Evolutionary conservation across 2,113 vertebrate species (phyloP), one percentile per base, ranked within the genome.

Genomic region (Apeltes quadracus): DNA sequence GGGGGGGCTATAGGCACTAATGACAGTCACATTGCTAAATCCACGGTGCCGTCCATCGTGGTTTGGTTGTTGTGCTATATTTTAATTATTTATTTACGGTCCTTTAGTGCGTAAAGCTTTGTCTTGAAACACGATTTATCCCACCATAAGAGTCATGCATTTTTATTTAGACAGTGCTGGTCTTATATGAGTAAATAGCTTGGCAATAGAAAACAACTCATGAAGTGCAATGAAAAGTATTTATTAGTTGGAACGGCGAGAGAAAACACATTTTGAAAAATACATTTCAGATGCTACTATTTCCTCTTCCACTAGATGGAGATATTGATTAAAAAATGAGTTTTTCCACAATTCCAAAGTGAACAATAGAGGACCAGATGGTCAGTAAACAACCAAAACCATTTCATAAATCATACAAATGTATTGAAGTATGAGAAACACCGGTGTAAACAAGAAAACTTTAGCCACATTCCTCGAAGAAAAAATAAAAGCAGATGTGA

Each of bases 301-400:
- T 68, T 59, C 6, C 12, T 61, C 3, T 9, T 70, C 90, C 91
- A 84, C 82, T 81, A 89, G 88, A 82, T 88, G 88, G 85, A 39
- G 88, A 44, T 86, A 81, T 89, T 82, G 48, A 54, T 64, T 75
- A 85, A 87, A 57, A 78, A 54, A 2, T 8, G 6, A 61, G 51
- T 8, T 32, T 22, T n/a, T 57, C 5, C 38, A 3, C 27, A 6
- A 16, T n/a, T 38, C n/a, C 16, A 27, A 41, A 10, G 23, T 46
- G 38, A 83, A 85, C 44, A 81, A 61, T 61, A 53, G 23, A 69
- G 23, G 14, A 69, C 4, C 39, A 76, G 51, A 69, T 14, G 3
- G 2, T 53, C 54, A 80, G 67, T 63, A 72, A 71, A 78, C 64
- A 76, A 72, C 20, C 22, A 48, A 57, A 69, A 78, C 16, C 11